Evolutionary conservation across 2,888 invertebrate genomes (phyloP).

Genomic region (Drosophila lutescens): DNA sequence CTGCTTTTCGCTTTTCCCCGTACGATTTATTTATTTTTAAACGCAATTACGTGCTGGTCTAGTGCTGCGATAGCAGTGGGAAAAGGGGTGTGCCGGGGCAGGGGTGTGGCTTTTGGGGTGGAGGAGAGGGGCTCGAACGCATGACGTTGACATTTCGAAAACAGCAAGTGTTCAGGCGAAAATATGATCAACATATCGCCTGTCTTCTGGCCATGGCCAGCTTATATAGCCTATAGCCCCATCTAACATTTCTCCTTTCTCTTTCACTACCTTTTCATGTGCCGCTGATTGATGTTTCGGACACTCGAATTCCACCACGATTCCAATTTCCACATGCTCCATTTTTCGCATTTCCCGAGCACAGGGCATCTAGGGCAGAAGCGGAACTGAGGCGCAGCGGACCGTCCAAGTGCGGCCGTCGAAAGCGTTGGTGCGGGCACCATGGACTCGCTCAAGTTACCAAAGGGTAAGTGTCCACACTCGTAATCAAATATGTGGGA

Average conservation of each 20-base stretch:
- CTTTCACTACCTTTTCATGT: conserved; percentile 57
- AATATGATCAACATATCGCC: conserved; percentile 70
- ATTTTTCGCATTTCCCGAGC: conserved; percentile 39
- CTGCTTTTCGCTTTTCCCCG: conserved; percentile 21
- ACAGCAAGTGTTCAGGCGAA: conserved; percentile 34
- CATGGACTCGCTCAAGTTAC: conserved; percentile 84
- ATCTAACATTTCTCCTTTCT: conserved; percentile 30
- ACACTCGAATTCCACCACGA: conserved; percentile 38
- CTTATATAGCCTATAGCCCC: conserved; percentile 2
- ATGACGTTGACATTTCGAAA: conserved; percentile 59
- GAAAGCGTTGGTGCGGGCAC: conserved; percentile 58
- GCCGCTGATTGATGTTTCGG: conserved; percentile 72
- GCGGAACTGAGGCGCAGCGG: conserved; percentile 46
- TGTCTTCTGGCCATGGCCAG: too few species aligned
- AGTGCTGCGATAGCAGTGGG: conserved; percentile 4
- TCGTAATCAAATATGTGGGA: not conserved
- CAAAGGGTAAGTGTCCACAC: conserved; percentile 77
- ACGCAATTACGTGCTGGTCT: conserved; percentile 67
- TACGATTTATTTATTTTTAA: conserved; percentile 71
- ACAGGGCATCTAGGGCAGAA: conserved; percentile 55
- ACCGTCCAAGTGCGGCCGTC: conserved; percentile 72
- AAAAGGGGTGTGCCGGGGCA: not conserved
- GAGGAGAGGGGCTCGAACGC: conserved; percentile 23
- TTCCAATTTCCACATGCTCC: conserved; percentile 35
- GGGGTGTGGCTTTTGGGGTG: not conserved